Percentiles rank a stretch among this genome's conserved stretches.
phyloP scores from a whole-genome alignment of 2,888 invertebrate genomes.

The Carcina quercana region DNA sequence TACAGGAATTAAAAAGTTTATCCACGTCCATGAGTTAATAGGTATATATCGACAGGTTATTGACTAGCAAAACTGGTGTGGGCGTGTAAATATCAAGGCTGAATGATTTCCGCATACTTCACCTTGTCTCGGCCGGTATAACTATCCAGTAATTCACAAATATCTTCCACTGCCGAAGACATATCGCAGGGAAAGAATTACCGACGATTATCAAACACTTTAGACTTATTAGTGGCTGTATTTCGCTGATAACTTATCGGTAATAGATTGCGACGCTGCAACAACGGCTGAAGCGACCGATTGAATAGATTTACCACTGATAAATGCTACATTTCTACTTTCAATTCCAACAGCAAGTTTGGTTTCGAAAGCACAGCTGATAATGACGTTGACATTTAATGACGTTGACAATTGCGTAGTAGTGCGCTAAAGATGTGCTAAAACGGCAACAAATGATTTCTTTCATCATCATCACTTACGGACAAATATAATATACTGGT shows the following conservation, averaged over 20 bases:
- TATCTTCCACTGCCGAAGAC: constrained; percentile 65
- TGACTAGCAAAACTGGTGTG: constrained; percentile 29
- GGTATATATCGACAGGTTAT: constrained; percentile 20
- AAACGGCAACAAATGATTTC: no score
- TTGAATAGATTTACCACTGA: constrained; percentile 30
- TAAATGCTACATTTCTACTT: constrained; percentile 50
- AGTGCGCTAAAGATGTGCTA: no score
- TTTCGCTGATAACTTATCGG: constrained; percentile 20
- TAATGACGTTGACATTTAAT: constrained; percentile 47
- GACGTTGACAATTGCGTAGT: not conserved
- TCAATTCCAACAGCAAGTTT: constrained; percentile 20
- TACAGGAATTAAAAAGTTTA: no score
- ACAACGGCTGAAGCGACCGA: constrained; percentile 25
- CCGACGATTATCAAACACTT: not conserved
- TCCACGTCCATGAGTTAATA: no score
- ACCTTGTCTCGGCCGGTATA: constrained; percentile 92
- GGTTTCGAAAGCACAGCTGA: constrained; percentile 50
- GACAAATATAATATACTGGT: no score
- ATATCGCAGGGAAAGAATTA: constrained; percentile 26
- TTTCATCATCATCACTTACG: no score
- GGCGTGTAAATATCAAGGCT: constrained; percentile 36
- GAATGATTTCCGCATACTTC: constrained; percentile 47
- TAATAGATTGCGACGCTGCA: constrained; percentile 4
- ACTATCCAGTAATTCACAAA: constrained; percentile 83
- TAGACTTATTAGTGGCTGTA: no score